Evolutionary conservation across 2,888 invertebrate species (phyloP).

Genomic region (Hermaeophaga mercurialis): DNA sequence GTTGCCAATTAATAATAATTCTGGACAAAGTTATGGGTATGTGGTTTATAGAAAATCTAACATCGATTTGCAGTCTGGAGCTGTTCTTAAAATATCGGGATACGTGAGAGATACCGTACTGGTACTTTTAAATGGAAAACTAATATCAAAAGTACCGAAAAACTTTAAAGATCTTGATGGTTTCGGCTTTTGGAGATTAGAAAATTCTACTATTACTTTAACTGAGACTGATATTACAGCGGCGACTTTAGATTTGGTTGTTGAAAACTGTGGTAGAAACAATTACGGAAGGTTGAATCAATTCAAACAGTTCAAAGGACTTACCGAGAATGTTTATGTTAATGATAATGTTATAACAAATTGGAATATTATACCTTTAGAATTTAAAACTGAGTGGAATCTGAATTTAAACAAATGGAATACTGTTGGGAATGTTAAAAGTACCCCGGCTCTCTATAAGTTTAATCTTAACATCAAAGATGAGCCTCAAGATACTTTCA

Average conservation of each 20-base stretch:
- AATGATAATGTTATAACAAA: constrained; percentile 47
- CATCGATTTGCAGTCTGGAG: constrained; percentile 44
- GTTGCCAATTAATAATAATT: constrained; percentile 53
- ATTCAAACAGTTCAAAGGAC: constrained; percentile 54
- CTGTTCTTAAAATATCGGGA: constrained; percentile 52
- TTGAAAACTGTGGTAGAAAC: constrained; percentile 83
- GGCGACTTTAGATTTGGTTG: constrained; percentile 56
- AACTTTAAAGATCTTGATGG: constrained; percentile 11
- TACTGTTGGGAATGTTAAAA: constrained; percentile 21
- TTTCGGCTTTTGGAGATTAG: constrained; percentile 36
- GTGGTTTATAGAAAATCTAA: constrained; percentile 59
- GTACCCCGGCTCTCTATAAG: constrained; percentile 62
- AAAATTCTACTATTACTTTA: constrained; percentile 45
- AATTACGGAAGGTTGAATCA: constrained; percentile 60
- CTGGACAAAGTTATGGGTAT: constrained; percentile 65
- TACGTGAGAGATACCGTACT: constrained; percentile 60
- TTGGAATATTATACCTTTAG: constrained; percentile 58
- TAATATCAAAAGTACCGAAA: neutral
- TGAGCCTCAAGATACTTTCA: constrained; percentile 72
- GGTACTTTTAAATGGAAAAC: constrained; percentile 55
- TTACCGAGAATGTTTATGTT: constrained; percentile 54
- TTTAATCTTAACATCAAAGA: constrained; percentile 51
- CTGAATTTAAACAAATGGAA: constrained; percentile 49
- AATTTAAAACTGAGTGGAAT: constrained; percentile 56
- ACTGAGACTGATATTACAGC: constrained; percentile 36